Base-by-base conservation (phyloP, 1,140 invertebrate species). In the Diabrotica undecimpunctata region DNA sequence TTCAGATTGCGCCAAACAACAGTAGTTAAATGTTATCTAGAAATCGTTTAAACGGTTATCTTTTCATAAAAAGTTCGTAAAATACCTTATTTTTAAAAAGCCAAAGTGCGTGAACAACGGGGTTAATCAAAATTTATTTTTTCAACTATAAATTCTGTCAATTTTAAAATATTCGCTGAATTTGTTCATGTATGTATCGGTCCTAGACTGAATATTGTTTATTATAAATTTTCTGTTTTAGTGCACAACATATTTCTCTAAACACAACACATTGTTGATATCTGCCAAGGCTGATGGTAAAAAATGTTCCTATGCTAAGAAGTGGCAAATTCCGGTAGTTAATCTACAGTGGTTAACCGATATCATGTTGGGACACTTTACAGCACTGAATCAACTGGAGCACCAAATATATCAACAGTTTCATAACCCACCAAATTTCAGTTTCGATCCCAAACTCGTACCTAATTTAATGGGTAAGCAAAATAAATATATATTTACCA, bases 321-420 rank as follows among this genome's bases (percentile, higher is more conserved):
- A 97, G 78, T 98, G 94, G 92, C 85, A 85, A 71, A 87, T 86
- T 12, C 90, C 92, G 11, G 87, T 95, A 4, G 95, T 98, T 0
- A 98, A 96, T 79, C 89, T 91, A 7, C 88, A 92, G 66, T 98
- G 96, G 96, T 80, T 99, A 53, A 94, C 91, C 61, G 96, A 98
- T 79, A 84, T 98, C 50, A 83, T 97, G 68, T 88, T 97, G 65
- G 96, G 96, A 1, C 91, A 96, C 77, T 87, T 90, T 76, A 89
- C 85, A 70, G 90, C 89, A 5, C 80, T 96, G 0, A 88, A 91
- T 75, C 92, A 89, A 81, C 88, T 86, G 59, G 92, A 93, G 70
- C 89, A 86, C 75, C 86, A 86, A 0, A 94, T 94, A 73, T 97
- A 96, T 78, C 92, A 96, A 72, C 91, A 94, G 68, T 95, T 92